Percentiles rank a stretch among this genome's conserved stretches.
Conservation (phyloP, 2,797 vertebrate species). For the Pangasius macronema region DNA sequence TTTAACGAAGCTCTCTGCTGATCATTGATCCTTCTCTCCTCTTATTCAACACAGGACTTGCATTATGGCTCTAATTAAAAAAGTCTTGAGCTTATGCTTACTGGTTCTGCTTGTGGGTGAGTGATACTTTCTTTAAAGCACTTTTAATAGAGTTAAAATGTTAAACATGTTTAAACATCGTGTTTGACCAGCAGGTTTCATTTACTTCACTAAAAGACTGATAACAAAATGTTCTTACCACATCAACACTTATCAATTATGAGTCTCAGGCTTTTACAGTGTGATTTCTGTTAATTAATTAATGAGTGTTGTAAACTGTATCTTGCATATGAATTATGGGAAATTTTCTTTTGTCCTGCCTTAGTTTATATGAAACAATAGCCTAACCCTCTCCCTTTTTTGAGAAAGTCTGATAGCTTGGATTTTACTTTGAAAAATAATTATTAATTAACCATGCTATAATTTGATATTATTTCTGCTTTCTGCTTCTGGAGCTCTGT, state of each 20-base stretch:
- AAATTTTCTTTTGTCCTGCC: neutral
- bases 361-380: neutral
- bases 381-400: neutral
- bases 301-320: neutral
- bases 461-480: neutral
- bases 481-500: neutral
- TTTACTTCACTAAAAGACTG: neutral
- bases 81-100: slow-evolving; percentile 14
- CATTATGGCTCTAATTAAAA: slow-evolving; percentile 7
- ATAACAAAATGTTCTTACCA: neutral
- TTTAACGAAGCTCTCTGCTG: neutral
- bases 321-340: neutral
- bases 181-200: neutral
- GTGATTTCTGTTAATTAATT: neutral
- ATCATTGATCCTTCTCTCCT: no score
- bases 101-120: slow-evolving; percentile 7
- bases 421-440: neutral
- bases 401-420: neutral
- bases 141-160: neutral
- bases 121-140: neutral
- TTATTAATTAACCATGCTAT: neutral
- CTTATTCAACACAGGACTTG: neutral
- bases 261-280: neutral
- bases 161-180: neutral
- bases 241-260: neutral